These are phyloP conservation scores for Cassiopea andromeda DNA, from an alignment of 30 jellyfish, hydroid and myxozoan species.

Conservation along the genomic window DNA sequence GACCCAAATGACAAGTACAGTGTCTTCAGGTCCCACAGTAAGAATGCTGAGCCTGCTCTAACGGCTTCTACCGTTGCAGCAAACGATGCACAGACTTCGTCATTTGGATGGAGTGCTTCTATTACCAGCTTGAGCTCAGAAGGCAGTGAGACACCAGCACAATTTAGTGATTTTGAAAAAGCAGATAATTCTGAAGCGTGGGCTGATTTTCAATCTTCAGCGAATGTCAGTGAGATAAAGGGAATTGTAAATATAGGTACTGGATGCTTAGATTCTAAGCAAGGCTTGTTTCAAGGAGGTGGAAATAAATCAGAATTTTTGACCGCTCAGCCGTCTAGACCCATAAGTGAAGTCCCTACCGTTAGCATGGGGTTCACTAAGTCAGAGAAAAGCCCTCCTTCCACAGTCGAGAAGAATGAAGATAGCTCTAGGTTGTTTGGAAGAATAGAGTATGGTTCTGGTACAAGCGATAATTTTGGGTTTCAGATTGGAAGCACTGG, in stretches of 20 bases:
- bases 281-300: background rate
- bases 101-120: constrained; percentile 14
- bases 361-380: background rate
- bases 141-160: background rate
- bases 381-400: background rate
- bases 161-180: background rate
- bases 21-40: constrained; percentile 51
- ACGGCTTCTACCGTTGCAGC: background rate
- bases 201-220: constrained; percentile 55
- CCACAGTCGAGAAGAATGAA: background rate
- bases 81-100: background rate
- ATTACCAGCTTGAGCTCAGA: background rate
- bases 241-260: background rate
- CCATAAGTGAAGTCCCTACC: background rate
- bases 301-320: background rate
- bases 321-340: background rate
- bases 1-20: constrained; percentile 82
- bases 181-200: constrained; percentile 22
- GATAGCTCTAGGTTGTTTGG: background rate
- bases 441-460: background rate
- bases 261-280: background rate
- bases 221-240: background rate
- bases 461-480: background rate
- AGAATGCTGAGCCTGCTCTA: background rate
- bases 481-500: background rate